Evolutionary conservation across 2,113 vertebrate species (phyloP).

Genomic region (Physeter macrocephalus): DNA sequence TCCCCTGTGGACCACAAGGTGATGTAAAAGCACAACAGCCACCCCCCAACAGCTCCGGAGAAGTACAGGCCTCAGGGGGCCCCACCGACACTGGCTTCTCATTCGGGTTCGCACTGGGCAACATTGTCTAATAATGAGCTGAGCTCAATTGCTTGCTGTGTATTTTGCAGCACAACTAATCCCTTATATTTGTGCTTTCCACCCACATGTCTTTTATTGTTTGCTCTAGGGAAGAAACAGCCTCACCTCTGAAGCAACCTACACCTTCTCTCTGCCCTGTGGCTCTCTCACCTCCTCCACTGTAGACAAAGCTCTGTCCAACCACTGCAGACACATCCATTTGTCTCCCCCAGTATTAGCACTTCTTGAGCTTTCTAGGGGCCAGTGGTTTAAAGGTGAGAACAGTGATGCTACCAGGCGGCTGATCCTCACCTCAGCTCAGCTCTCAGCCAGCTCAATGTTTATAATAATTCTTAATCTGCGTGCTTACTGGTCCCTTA

Average conservation of each 20-base stretch:
- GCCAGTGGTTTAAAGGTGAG: not conserved
- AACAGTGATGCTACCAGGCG: not conserved
- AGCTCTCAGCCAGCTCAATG: not conserved
- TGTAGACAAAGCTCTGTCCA: not conserved
- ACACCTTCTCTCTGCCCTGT: not conserved
- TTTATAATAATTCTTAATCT: not conserved
- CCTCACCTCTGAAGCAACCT: constrained; percentile 51
- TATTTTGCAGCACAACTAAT: constrained; percentile 62
- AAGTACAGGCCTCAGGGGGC: constrained; percentile 67
- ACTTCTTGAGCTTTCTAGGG: not conserved
- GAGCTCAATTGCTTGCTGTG: constrained; percentile 41
- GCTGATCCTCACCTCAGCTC: not conserved
- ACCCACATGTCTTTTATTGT: constrained; percentile 53
- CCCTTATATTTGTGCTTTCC: constrained; percentile 57
- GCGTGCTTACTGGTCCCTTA: not conserved
- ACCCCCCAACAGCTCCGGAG: constrained; percentile 37
- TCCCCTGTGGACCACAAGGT: constrained; percentile 54
- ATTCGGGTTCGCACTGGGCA: constrained; percentile 31
- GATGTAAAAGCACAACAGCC: constrained; percentile 51
- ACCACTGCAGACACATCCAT: fast-evolving
- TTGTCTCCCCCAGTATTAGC: not conserved
- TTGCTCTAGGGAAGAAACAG: constrained; percentile 24
- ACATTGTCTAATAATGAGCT: constrained; percentile 54
- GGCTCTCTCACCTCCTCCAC: not conserved
- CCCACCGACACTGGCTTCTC: constrained; percentile 41